Base-by-base conservation (phyloP, 2,113 vertebrate genomes). In the Halichoerus grypus region DNA sequence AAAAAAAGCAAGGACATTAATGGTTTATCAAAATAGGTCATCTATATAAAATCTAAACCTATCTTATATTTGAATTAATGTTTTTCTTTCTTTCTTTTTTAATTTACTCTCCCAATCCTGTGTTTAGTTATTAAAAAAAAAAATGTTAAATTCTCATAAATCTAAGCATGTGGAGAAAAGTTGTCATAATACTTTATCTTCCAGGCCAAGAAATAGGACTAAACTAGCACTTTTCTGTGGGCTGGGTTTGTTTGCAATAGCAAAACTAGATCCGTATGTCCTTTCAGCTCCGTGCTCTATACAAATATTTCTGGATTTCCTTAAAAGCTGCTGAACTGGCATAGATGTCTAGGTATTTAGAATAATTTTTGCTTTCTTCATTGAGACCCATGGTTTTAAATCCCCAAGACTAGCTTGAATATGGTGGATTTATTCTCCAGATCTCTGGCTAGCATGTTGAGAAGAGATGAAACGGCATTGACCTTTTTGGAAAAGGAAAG, bases 221-320 rank as follows among this genome's bases (percentile, higher is more conserved):
- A 15, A 16, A 81, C 24, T 74, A 69, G 24, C 19, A 96, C 46
- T 95, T 97, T 97, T 96, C 88, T 51, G 36, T 85, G 19, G 82
- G 7, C 53, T 95, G 97, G 65, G 88, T 51, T 79, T 86, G 77
- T 83, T 95, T 97, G 33, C 95, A 95, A 59, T 8, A 94, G 46
- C 11, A 97, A 97, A 98, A 61, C 42, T 95, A 42, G 14, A 94
- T 94, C 18, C 14, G 61, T 4, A 4, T 57, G 18, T 96, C 67
- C 7, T 74, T 92, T 61, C 4, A 95, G 42, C 57, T 84, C 26
- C 2, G 33, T 11, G 57, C 3, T 82, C 53, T 95, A 33, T 88
- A 74, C 72, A 53, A 96, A 97, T 59, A 49, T 84, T 97, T 53
- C 63, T 97, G 82, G 28, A 95, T 98, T 98, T 97, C 59, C 72